A percentile compares a stretch with the other conserved stretches of the same genome.
These are phyloP conservation scores for Tetramorium parvispinum DNA, from an alignment of 1,140 invertebrate species.

Conservation along the genomic window DNA sequence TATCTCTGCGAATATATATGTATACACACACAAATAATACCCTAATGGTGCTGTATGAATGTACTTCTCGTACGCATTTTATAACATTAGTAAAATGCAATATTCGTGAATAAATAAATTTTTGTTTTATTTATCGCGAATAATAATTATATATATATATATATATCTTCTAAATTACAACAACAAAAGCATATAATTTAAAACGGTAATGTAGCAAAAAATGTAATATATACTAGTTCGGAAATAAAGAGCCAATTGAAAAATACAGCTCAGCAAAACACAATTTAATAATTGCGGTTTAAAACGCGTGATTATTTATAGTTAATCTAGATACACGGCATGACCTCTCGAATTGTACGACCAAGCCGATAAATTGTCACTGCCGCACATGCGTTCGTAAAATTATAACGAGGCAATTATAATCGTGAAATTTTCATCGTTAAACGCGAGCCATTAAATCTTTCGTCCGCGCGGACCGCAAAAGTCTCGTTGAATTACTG, in stretches of 20 bases:
- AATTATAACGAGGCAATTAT: slow-evolving; percentile 45
- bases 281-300: slow-evolving; percentile 16
- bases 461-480: slow-evolving; percentile 8
- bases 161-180: background rate
- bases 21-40: background rate
- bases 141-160: background rate
- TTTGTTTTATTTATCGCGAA: background rate
- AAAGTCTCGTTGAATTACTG: slow-evolving; percentile 59
- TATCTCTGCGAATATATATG: background rate
- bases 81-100: slow-evolving; percentile 14
- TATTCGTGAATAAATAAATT: background rate
- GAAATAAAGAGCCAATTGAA: background rate
- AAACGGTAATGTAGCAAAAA: background rate
- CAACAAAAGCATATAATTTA: background rate
- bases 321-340: background rate
- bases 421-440: slow-evolving; percentile 40
- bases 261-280: background rate
- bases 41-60: background rate
- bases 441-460: slow-evolving; percentile 29
- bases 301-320: background rate
- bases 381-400: background rate
- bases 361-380: background rate
- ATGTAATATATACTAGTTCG: background rate
- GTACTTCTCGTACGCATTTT: background rate
- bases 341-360: background rate